Evolutionary conservation across 2,888 invertebrate genomes (phyloP).

Genomic region (Arenicola marina): DNA sequence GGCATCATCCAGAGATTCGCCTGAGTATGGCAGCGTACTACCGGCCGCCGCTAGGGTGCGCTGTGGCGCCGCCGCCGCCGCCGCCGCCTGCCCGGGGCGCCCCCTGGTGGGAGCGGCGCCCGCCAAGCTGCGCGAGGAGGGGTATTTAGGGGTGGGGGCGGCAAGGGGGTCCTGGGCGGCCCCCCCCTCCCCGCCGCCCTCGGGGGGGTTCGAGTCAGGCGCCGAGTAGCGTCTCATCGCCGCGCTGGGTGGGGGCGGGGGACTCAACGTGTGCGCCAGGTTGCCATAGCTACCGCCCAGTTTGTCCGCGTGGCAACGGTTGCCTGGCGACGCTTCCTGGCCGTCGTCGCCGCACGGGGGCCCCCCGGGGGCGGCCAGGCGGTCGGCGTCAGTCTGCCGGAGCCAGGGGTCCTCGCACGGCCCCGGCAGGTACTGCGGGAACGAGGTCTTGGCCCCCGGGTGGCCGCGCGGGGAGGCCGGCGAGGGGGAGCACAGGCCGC

Average conservation of each 20-base stretch:
- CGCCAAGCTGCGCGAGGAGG: too few relatives aligned
- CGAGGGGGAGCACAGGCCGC: conserved; percentile 13
- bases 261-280: background rate
- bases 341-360: background rate
- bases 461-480: background rate
- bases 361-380: too few relatives aligned
- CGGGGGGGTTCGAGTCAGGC: too few relatives aligned
- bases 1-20: background rate
- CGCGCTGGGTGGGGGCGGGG: background rate
- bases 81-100: too few relatives aligned
- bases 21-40: too few relatives aligned
- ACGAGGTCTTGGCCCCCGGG: background rate
- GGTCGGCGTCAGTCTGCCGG: background rate
- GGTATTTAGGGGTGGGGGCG: too few relatives aligned
- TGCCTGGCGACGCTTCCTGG: background rate
- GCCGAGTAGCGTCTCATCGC: too few relatives aligned
- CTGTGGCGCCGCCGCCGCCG: too few relatives aligned
- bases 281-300: background rate
- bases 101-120: background rate
- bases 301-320: background rate
- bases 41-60: background rate
- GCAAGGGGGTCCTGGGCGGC: background rate
- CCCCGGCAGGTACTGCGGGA: background rate
- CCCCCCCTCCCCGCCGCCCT: too few relatives aligned
- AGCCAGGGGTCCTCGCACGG: background rate